A percentile compares a stretch with the other conserved stretches of the same genome.
phyloP scores from a whole-genome alignment of 92 coral and sea anemone genomes.

The Parazoanthus swiftii region DNA sequence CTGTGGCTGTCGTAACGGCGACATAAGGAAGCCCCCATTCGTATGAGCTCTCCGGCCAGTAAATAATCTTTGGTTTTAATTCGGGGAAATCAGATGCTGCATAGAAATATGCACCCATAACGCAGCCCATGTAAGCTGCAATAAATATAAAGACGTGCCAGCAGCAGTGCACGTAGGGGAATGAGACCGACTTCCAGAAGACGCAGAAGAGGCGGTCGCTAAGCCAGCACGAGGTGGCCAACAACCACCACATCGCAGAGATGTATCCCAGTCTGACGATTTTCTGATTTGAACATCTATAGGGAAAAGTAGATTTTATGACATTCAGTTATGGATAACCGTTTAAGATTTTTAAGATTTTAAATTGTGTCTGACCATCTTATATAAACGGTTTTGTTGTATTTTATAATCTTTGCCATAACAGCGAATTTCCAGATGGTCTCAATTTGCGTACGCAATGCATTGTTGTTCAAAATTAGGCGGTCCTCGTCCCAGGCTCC shows the following conservation, averaged over 20 bases:
- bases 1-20: constrained; percentile 47
- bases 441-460: too few species aligned
- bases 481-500: too few species aligned
- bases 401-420: too few species aligned
- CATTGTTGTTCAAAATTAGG: too few species aligned
- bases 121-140: constrained; percentile 92
- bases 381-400: too few species aligned
- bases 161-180: constrained; percentile 94
- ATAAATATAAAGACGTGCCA: constrained; percentile 95
- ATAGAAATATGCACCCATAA: constrained; percentile 79
- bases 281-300: constrained; percentile 59
- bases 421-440: too few species aligned
- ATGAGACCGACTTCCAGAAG: constrained; percentile 81
- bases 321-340: too few species aligned
- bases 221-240: constrained; percentile 81
- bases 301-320: background rate
- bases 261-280: constrained; percentile 75
- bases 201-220: constrained; percentile 90
- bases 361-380: too few species aligned
- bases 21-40: constrained; percentile 89
- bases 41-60: constrained; percentile 79
- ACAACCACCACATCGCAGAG: constrained; percentile 80
- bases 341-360: too few species aligned
- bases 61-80: constrained; percentile 66
- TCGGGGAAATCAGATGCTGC: constrained; percentile 83